These are phyloP conservation scores for Calyptommatus sinebrachiatus DNA, from an alignment of 2,113 vertebrate genomes.

Conservation along the genomic window DNA sequence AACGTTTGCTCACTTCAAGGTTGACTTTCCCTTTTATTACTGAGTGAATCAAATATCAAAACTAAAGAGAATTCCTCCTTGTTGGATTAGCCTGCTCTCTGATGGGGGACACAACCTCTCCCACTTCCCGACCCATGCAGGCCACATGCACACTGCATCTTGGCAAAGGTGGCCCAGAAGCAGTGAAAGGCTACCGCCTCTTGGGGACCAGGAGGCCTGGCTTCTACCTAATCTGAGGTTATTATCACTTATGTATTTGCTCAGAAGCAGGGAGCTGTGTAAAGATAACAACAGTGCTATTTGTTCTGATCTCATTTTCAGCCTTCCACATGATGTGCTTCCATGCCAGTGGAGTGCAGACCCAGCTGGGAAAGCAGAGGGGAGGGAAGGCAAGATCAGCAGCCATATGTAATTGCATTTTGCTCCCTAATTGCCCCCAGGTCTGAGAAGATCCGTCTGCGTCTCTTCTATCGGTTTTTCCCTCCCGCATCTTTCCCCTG, in stretches of 20 bases:
- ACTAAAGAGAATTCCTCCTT: neutral
- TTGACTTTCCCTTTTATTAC: too few species aligned
- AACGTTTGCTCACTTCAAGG: too few species aligned
- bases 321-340: conserved; percentile 41
- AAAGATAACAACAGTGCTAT: conserved; percentile 51
- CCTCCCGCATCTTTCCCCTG: neutral
- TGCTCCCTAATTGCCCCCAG: conserved; percentile 59
- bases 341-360: conserved; percentile 57
- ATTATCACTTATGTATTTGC: neutral
- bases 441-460: conserved; percentile 47
- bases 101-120: neutral
- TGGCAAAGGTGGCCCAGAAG: neutral
- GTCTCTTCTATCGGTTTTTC: neutral
- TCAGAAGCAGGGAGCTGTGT: conserved; percentile 30
- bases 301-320: conserved; percentile 44
- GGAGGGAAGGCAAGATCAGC: conserved; percentile 64
- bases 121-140: too few species aligned
- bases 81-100: neutral
- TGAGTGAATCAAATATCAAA: neutral
- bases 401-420: conserved; percentile 73
- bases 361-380: conserved; percentile 46
- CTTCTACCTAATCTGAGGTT: neutral
- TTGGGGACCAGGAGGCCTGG: neutral
- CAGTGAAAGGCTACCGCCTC: too few species aligned
- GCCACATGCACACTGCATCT: too few species aligned